phyloP scores from a whole-genome alignment of 2,797 vertebrate species.

The Sebastes paucispinis region DNA sequence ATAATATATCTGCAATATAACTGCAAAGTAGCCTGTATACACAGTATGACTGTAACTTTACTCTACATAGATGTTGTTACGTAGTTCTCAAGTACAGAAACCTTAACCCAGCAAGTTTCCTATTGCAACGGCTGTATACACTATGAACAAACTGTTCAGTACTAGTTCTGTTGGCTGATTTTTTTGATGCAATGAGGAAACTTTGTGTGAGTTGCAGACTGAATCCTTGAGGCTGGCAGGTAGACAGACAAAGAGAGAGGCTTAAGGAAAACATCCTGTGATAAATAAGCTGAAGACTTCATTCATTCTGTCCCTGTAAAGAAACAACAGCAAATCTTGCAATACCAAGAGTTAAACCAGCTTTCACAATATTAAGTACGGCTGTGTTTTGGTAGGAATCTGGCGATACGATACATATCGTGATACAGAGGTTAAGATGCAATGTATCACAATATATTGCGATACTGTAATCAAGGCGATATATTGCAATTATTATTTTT shows the following conservation, averaged over 20 bases:
- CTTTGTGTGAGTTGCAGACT: neutral
- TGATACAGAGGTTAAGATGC: too few species aligned
- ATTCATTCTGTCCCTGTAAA: neutral
- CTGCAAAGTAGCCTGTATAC: neutral
- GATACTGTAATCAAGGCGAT: too few species aligned
- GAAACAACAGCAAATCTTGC: neutral
- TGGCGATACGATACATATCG: too few species aligned
- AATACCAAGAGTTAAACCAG: neutral
- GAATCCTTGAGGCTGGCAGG: too few species aligned
- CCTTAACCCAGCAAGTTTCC: neutral
- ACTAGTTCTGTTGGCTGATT: neutral
- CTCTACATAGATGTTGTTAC: too few species aligned
- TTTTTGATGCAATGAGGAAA: neutral
- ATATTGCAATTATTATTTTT: too few species aligned
- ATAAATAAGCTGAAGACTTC: neutral
- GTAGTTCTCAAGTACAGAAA: neutral
- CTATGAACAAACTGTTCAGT: neutral
- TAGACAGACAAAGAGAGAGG: neutral
- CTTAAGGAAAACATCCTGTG: neutral
- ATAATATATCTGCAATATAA: neutral
- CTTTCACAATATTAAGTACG: neutral
- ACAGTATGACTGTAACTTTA: too few species aligned
- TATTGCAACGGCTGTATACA: neutral
- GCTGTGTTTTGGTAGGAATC: too few species aligned
- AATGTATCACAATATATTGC: too few species aligned